A percentile compares a stretch with the other conserved stretches of the same genome.
These are phyloP conservation scores for Cryptotis parvus DNA, from an alignment of 2,113 vertebrate genomes.

Conservation along the genomic window DNA sequence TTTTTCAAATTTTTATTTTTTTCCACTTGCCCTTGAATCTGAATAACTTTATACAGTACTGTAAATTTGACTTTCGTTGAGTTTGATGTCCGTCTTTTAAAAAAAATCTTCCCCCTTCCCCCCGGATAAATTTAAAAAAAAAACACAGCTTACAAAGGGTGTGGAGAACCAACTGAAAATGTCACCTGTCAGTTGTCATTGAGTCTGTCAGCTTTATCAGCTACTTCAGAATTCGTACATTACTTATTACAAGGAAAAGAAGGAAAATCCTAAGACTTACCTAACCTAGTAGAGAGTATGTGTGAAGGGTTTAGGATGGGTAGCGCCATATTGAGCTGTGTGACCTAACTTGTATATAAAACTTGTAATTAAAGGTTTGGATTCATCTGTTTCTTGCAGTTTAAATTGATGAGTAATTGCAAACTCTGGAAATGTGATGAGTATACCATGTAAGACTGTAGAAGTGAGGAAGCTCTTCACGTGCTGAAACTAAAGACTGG, in stretches of 20 bases:
- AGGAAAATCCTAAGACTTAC: slow-evolving; percentile 84
- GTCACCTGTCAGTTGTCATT: slow-evolving; percentile 86
- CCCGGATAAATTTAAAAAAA: slow-evolving; percentile 84
- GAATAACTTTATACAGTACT: slow-evolving; percentile 83
- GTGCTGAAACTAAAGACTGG: slow-evolving; percentile 86
- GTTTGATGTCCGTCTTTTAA: slow-evolving; percentile 85
- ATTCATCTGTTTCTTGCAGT: slow-evolving; percentile 87
- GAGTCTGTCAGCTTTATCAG: slow-evolving; percentile 84
- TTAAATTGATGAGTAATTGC: slow-evolving; percentile 77
- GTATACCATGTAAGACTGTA: slow-evolving; percentile 82
- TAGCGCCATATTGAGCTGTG: slow-evolving; percentile 86
- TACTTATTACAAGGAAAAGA: slow-evolving; percentile 84
- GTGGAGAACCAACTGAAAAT: slow-evolving; percentile 83
- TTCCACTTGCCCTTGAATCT: slow-evolving; percentile 86
- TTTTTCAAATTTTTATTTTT: slow-evolving; percentile 83
- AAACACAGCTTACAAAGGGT: slow-evolving; percentile 83
- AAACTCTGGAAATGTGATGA: slow-evolving; percentile 84
- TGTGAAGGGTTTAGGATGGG: slow-evolving; percentile 86
- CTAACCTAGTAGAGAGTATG: slow-evolving; percentile 86
- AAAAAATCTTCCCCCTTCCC: slow-evolving; percentile 87
- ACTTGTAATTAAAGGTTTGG: slow-evolving; percentile 86
- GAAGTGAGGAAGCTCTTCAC: slow-evolving; percentile 86
- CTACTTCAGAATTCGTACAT: slow-evolving; percentile 87
- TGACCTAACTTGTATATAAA: slow-evolving; percentile 89
- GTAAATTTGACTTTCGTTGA: slow-evolving; percentile 84